Conservation (phyloP, 2,113 vertebrate genomes). For the Motacilla tschutschensis region DNA sequence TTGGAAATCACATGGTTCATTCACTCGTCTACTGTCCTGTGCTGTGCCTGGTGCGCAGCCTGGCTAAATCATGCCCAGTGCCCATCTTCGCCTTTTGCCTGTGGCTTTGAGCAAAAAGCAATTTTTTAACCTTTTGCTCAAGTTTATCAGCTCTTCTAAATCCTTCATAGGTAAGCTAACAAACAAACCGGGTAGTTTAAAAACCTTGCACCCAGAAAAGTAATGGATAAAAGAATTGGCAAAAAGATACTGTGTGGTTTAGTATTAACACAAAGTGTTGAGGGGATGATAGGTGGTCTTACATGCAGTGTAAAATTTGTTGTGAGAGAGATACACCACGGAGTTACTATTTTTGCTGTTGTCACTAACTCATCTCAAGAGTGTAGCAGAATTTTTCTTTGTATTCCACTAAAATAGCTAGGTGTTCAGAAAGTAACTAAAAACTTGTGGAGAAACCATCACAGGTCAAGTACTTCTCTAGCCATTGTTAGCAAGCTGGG, state of each 20-base stretch:
- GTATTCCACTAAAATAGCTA: background rate
- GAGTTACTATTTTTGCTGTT: background rate
- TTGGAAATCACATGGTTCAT: accelerated
- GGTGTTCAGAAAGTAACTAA: background rate
- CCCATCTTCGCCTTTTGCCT: background rate
- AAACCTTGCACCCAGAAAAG: background rate
- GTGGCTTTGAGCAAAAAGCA: background rate
- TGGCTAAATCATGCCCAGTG: background rate
- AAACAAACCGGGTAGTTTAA: conserved; percentile 1
- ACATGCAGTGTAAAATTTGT: background rate
- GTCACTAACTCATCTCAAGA: background rate
- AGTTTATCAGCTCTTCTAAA: background rate
- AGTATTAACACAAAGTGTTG: background rate
- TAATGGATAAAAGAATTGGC: background rate
- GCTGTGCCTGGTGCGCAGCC: background rate
- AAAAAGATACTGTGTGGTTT: background rate
- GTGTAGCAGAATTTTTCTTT: background rate
- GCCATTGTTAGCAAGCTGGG: background rate
- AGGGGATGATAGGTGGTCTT: background rate
- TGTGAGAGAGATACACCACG: background rate
- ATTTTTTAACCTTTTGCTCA: background rate
- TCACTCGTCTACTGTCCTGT: background rate
- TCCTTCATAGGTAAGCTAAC: background rate
- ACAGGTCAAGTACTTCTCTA: background rate
- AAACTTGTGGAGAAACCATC: background rate